Percentiles rank a stretch among this genome's conserved stretches.
Evolutionary conservation across 2,113 vertebrate genomes (phyloP).

Genomic region (Engystomops pustulosus): DNA sequence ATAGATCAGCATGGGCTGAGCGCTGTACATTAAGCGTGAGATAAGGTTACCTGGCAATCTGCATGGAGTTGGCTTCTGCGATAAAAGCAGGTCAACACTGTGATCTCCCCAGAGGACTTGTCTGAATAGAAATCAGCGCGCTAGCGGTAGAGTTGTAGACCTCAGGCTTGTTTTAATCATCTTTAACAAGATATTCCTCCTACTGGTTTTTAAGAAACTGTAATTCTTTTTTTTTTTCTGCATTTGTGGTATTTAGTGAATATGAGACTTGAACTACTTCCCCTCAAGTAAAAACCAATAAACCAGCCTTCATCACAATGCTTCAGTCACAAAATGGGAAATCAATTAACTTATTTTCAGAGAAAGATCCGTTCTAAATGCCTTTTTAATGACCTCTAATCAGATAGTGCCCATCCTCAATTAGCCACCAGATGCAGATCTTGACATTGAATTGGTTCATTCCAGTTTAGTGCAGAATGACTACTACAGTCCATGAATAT

Average conservation of each 20-base stretch:
- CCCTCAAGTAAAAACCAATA: constrained; percentile 62
- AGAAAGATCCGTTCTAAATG: constrained; percentile 68
- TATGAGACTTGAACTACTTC: constrained; percentile 60
- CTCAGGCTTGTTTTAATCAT: constrained; percentile 70
- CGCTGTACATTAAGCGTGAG: constrained; percentile 70
- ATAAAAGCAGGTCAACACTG: constrained; percentile 80
- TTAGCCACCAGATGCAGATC: constrained; percentile 52
- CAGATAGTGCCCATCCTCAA: constrained; percentile 53
- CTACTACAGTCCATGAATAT: neutral
- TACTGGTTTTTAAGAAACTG: constrained; percentile 65
- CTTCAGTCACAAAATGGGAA: constrained; percentile 64
- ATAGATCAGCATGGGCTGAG: constrained; percentile 28
- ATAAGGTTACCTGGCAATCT: constrained; percentile 77
- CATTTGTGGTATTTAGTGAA: constrained; percentile 56
- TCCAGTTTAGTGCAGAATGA: constrained; percentile 17
- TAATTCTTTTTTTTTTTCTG: constrained; percentile 22
- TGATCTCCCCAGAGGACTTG: constrained; percentile 75
- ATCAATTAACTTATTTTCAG: constrained; percentile 69
- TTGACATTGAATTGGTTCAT: constrained; percentile 51
- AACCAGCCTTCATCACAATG: constrained; percentile 62
- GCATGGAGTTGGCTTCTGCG: constrained; percentile 76
- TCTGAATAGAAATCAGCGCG: constrained; percentile 74
- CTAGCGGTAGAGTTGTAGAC: constrained; percentile 71
- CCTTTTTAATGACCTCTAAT: constrained; percentile 64
- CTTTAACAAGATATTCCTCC: constrained; percentile 61